Base-by-base conservation (phyloP, 64 coral and sea anemone genomes). In the Pocillopora verrucosa region DNA sequence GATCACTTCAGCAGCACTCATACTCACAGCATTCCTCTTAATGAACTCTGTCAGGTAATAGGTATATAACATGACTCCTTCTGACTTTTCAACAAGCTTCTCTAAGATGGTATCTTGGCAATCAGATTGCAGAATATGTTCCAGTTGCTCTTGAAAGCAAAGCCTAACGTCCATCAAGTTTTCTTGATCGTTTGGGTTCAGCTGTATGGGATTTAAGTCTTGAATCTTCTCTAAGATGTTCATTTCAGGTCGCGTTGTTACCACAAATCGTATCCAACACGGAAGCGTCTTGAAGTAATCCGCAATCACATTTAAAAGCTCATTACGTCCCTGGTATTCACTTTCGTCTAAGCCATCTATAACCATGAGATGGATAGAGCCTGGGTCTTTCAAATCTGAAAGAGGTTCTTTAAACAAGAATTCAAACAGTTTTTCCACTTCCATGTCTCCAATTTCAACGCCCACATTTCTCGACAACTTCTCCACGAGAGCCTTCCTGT, bases 181-280 rank as follows among this genome's bases (percentile, higher is more conserved):
- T 30, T 56, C 37, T 65, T 70, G 22, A 45, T 72, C 36, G 24
- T 70, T 16, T 22, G 60, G 38, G 10, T 86, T 41, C 13, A 86
- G 60, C 12, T 41, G 1, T 15, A 69, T 13, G 19, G 83, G 83
- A 26, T n/a, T 25, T 59, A 86, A 56, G 3, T 72, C 20, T 70
- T 51, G 17, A 0, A 86, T 36, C 36, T 0, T 62, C 9, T 68
- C 9, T n/a, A 36, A 36, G 22, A 69, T 38, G 26, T 69, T 72
- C 41, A n/a, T 86, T 64, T 86, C 83, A 5, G 89, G 89, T 74
- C 89, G 82, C 11, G 79, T 91, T 56, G 89, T 84, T 56, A 91
- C 25, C 59, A 83, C 5, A 80, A 82, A 84, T 60, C 72, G 78
- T 16, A 84, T 56, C 51, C 72, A 91, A 13, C 36, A n/a, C 6